Conservation (phyloP, 2,113 vertebrate genomes). For the Rissa tridactyla region DNA sequence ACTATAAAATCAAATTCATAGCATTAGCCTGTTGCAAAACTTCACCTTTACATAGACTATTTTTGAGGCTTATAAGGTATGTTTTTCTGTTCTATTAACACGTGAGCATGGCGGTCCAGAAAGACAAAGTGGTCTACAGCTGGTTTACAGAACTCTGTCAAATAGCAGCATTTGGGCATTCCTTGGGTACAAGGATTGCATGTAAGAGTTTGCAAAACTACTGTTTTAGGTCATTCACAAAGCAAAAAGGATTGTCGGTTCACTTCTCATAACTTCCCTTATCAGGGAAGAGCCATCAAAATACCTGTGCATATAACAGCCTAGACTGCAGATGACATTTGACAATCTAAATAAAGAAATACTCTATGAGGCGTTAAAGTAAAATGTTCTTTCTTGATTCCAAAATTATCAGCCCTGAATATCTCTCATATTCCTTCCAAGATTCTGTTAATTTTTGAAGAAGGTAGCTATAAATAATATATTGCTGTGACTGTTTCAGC, state of each 20-base stretch:
- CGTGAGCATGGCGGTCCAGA: background rate
- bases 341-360: constrained; percentile 11
- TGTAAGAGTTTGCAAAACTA: background rate
- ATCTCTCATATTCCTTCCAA: background rate
- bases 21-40: background rate
- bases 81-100: background rate
- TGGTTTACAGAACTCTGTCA: background rate
- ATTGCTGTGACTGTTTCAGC: background rate
- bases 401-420: background rate
- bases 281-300: background rate
- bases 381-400: constrained; percentile 1
- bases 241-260: background rate
- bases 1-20: background rate
- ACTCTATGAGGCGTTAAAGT: background rate
- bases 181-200: background rate
- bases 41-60: background rate
- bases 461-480: constrained; percentile 20
- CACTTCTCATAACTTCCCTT: background rate
- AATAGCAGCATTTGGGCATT: background rate
- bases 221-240: background rate
- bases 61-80: background rate
- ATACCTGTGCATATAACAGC: background rate
- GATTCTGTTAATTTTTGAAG: background rate
- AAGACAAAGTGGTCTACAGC: background rate
- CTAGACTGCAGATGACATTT: background rate